Conservation (phyloP, 2,113 vertebrate species). For the Mugil cephalus region DNA sequence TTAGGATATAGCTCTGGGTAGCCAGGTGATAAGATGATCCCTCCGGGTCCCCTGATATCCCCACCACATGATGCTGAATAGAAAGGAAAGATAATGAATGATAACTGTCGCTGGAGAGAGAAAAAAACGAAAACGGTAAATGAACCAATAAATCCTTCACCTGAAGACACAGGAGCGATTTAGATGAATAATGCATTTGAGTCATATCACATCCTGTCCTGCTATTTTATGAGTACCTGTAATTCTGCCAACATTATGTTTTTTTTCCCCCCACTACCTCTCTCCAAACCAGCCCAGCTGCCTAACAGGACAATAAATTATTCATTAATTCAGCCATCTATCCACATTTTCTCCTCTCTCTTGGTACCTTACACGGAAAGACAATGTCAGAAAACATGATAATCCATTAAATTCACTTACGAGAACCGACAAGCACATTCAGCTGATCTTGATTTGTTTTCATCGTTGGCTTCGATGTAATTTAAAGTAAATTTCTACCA, state of each 20-base stretch:
- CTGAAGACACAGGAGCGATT: slow-evolving; percentile 63
- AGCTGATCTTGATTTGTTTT: slow-evolving; percentile 11
- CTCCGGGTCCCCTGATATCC: slow-evolving; percentile 91
- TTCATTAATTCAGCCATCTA: slow-evolving; percentile 57
- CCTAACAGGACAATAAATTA: slow-evolving; percentile 53
- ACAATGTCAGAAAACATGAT: slow-evolving; percentile 26
- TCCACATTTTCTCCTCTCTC: slow-evolving; percentile 37
- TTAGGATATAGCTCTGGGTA: slow-evolving; percentile 97
- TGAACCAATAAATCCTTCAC: slow-evolving; percentile 76
- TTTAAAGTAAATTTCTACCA: slow-evolving; percentile 8
- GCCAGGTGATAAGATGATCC: slow-evolving; percentile 95
- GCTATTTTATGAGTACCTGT: slow-evolving; percentile 69
- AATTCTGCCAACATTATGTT: slow-evolving; percentile 66
- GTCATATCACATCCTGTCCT: slow-evolving; percentile 65
- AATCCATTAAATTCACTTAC: slow-evolving; percentile 33
- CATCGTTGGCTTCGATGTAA: slow-evolving; percentile 15
- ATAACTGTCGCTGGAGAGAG: slow-evolving; percentile 39
- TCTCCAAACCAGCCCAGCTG: slow-evolving; percentile 37
- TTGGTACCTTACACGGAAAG: slow-evolving; percentile 37
- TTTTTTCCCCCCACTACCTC: slow-evolving; percentile 27
- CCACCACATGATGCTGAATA: slow-evolving; percentile 94
- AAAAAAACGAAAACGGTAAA: slow-evolving; percentile 56
- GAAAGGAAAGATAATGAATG: slow-evolving; percentile 64
- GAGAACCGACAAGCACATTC: slow-evolving; percentile 21
- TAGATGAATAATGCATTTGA: slow-evolving; percentile 73